Evolutionary conservation across 2,888 invertebrate genomes (phyloP), one percentile per base, ranked within the genome.

Genomic region (Cryptus viduatorius): DNA sequence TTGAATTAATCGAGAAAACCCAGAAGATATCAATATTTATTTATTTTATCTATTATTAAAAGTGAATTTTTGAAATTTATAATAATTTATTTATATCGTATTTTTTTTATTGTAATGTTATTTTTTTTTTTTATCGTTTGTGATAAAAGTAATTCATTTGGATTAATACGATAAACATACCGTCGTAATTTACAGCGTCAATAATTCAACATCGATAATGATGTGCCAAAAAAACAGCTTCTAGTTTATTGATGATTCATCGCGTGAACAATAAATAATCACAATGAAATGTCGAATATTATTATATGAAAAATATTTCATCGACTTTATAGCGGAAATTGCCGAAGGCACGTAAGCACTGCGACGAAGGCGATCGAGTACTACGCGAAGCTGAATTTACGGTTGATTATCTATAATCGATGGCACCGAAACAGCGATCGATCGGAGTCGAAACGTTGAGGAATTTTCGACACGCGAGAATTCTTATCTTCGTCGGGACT

Each of bases 301-400:
- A 16, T 59, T 59, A 29, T 42, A 42, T 44, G 2, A 53, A 53
- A 19, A 5, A 10, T 31, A 24, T 42, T 10, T 24, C 56, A 56
- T 4, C 10, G 44, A 42, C 7, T 37, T 31, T n/a, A 65, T 48
- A 7, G 46, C 31, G 16, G 29, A 61, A 73, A 24, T 56, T 56
- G 19, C 10, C 56, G 14, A n/a, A 72, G 12, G 64, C 76, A 10
- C 67, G 77, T 59, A 14, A 56, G 56, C 24, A 50, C 10, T 42
- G 56, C 56, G 56, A 24, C n/a, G 42, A 56, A 44, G 24, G 42
- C 67, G 67, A 68, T 67, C 56, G 44, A 77, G 44, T 24, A 77
- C 77, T 77, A 53, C 24, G 46, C 65, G 59, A 44, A 29, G 44
- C 76, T 67, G 29, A 77, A 77, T 68, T 68, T 53, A 67, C 56